Conservation (phyloP, 2,888 invertebrate species). For the Sphecodes monilicornis region DNA sequence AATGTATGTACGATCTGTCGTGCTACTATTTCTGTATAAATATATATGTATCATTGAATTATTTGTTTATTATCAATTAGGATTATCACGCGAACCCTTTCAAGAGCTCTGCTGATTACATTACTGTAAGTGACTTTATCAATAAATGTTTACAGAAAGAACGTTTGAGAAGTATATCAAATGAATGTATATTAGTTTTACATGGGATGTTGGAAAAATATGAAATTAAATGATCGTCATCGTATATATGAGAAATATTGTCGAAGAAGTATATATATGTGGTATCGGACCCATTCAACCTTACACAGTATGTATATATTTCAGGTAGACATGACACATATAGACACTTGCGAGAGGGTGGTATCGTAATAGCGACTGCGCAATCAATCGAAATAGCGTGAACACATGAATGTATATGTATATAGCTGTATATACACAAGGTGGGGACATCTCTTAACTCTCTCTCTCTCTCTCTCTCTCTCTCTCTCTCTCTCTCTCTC, state of each 20-base stretch:
- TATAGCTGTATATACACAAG: neutral
- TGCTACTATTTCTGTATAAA: neutral
- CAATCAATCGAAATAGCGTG: slow-evolving; percentile 60
- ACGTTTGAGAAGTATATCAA: neutral
- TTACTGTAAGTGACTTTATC: slow-evolving; percentile 14
- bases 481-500: neutral
- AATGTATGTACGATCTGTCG: neutral
- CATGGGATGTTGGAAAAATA: neutral
- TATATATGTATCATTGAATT: neutral
- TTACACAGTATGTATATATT: slow-evolving; percentile 3
- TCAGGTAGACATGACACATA: neutral
- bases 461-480: neutral
- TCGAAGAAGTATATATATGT: neutral
- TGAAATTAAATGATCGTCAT: neutral
- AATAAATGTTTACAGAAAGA: neutral
- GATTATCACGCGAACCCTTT: slow-evolving; percentile 1
- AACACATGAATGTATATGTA: neutral
- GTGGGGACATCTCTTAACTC: slow-evolving; percentile 39
- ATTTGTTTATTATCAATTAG: neutral
- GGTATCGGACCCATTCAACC: neutral
- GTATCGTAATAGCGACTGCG: slow-evolving; percentile 60
- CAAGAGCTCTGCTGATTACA: slow-evolving; percentile 16
- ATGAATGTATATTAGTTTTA: neutral
- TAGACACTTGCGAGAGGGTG: slow-evolving; percentile 30
- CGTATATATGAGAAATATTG: neutral